Evolutionary conservation across 1,140 invertebrate species (phyloP).

Genomic region (Leptinotarsa texana): DNA sequence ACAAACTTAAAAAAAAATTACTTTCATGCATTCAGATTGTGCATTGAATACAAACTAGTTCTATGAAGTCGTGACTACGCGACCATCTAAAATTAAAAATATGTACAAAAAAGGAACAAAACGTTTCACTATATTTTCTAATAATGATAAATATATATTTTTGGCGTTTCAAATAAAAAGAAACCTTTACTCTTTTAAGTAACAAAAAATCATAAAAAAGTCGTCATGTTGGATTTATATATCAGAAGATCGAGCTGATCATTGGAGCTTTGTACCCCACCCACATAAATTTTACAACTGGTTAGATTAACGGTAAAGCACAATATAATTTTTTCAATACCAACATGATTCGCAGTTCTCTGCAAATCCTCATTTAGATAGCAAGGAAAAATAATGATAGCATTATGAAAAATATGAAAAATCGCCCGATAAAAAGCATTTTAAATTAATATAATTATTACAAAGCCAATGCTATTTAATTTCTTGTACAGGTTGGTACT

Average conservation of each 20-base stretch:
- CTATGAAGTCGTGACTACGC: slow-evolving; percentile 30
- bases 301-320: slow-evolving; percentile 9
- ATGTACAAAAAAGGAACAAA: slow-evolving; percentile 56
- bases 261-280: background rate
- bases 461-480: too few species aligned
- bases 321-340: background rate
- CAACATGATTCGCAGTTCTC: slow-evolving; percentile 6
- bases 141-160: slow-evolving; percentile 54
- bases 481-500: too few species aligned
- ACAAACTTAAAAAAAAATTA: slow-evolving; percentile 30
- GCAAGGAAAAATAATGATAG: slow-evolving; percentile 6
- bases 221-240: slow-evolving; percentile 43
- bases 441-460: too few species aligned
- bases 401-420: background rate
- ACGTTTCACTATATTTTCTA: slow-evolving; percentile 49
- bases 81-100: slow-evolving; percentile 37
- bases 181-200: slow-evolving; percentile 52
- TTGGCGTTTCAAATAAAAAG: slow-evolving; percentile 54
- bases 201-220: slow-evolving; percentile 54
- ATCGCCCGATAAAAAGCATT: background rate
- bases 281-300: slow-evolving; percentile 6
- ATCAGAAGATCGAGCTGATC: slow-evolving; percentile 11
- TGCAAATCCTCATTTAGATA: background rate
- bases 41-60: slow-evolving; percentile 32
- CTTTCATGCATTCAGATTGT: slow-evolving; percentile 29